Percentiles rank a stretch among this genome's conserved stretches.
These are phyloP conservation scores for Hippoglossus stenolepis DNA, from an alignment of 2,113 vertebrate species.

Conservation along the genomic window DNA sequence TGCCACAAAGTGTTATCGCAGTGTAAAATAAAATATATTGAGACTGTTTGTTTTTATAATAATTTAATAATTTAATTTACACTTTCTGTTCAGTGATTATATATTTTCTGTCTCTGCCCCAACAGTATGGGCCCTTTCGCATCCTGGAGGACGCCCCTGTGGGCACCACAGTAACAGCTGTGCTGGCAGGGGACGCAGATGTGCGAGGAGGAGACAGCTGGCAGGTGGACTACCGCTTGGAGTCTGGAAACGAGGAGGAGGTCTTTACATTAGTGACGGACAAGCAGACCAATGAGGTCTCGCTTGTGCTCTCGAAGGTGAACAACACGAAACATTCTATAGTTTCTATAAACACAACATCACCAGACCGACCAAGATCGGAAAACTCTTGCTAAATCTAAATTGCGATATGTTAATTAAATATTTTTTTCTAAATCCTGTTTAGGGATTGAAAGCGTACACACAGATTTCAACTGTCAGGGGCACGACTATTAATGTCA, in stretches of 20 bases:
- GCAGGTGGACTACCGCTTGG: constrained; percentile 79
- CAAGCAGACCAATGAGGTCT: constrained; percentile 69
- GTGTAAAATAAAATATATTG: no score
- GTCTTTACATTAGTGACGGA: constrained; percentile 69
- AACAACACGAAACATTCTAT: background rate
- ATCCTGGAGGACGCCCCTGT: constrained; percentile 70
- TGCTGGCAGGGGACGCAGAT: constrained; percentile 78
- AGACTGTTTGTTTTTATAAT: no score
- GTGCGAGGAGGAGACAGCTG: constrained; percentile 83
- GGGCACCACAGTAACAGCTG: constrained; percentile 67
- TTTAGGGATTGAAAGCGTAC: background rate
- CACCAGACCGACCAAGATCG: no score
- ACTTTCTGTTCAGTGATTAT: background rate
- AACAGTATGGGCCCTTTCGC: constrained; percentile 75
- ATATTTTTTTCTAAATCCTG: background rate
- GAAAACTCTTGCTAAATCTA: no score
- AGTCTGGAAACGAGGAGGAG: constrained; percentile 82
- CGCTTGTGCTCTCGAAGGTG: constrained; percentile 79
- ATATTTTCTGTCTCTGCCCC: constrained; percentile 4
- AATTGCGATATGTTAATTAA: no score
- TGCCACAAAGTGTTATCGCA: no score
- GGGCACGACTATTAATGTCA: constrained; percentile 26
- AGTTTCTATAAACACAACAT: no score
- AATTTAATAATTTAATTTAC: no score
- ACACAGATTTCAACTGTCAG: background rate